A percentile compares a stretch with the other conserved stretches of the same genome.
Evolutionary conservation across 2,113 vertebrate species (phyloP).

Genomic region (Sander lucioperca): DNA sequence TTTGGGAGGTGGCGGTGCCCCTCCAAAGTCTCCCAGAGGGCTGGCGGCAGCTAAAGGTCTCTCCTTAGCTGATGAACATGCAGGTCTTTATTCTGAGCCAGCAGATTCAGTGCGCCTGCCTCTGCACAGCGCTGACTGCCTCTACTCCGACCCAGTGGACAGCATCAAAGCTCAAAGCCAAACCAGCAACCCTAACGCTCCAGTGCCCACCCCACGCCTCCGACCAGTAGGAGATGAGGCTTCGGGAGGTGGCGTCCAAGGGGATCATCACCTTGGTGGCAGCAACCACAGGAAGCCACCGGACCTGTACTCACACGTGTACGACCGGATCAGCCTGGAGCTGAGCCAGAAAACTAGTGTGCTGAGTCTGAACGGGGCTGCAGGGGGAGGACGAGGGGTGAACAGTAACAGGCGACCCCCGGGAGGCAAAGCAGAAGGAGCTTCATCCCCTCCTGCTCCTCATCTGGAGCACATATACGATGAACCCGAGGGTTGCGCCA

Average conservation of each 20-base stretch:
- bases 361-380: constrained; percentile 68
- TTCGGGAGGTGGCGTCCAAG: not conserved
- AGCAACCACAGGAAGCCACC: constrained; percentile 54
- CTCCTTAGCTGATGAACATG: constrained; percentile 63
- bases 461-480: constrained; percentile 92
- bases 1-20: constrained; percentile 58
- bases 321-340: constrained; percentile 83
- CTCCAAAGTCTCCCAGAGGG: constrained; percentile 76
- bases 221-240: constrained; percentile 74
- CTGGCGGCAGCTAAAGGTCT: constrained; percentile 53
- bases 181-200: constrained; percentile 28
- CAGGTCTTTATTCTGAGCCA: constrained; percentile 91
- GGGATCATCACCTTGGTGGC: constrained; percentile 38
- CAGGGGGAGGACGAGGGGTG: constrained; percentile 30
- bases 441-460: not conserved
- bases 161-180: constrained; percentile 80
- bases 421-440: constrained; percentile 56
- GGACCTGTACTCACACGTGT: constrained; percentile 83
- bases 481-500: constrained; percentile 90
- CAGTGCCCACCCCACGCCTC: constrained; percentile 66
- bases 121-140: constrained; percentile 74
- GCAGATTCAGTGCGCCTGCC: constrained; percentile 88
- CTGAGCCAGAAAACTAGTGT: constrained; percentile 62
- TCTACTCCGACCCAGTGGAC: constrained; percentile 94
- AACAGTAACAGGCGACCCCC: constrained; percentile 49